Base-by-base conservation (phyloP, 1,140 invertebrate genomes). In the Leptonema lineaticorne region DNA sequence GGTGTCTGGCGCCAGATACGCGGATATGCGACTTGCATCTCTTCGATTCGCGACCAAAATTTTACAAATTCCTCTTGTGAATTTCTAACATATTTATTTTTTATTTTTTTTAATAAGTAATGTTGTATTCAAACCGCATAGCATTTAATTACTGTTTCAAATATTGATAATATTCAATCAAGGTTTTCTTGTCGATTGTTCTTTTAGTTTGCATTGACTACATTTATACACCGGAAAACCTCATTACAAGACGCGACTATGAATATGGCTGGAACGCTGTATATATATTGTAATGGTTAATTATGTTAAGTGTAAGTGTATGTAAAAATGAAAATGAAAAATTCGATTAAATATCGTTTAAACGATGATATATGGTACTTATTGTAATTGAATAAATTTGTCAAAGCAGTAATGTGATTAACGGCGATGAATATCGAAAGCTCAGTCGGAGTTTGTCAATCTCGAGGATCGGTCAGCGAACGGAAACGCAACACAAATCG, bases 401-500 rank as follows among this genome's bases (percentile, higher is more conserved):
- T n/a, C n/a, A n/a, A n/a, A n/a, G n/a, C n/a, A n/a, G n/a, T n/a
- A n/a, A n/a, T n/a, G 14, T n/a, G 4, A 53, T 24, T 5, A 18
- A 53, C 20, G 11, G 18, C 22, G 50, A 26, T 53, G 22, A 53
- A 26, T 53, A 53, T 53, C 27, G 22, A 53, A 24, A 24, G 22
- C 50, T 53, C 22, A 24, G 20, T 26, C 50, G 24, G 22, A 11
- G 50, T 26, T 22, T 53, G 50, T 53, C 50, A 53, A 53, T 53
- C 20, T 53, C 11, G 50, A 11, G 22, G 22, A 41, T 41, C 37
- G 37, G n/a, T n/a, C 16, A 45, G 18, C 50, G 50, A 53, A 53
- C 50, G 50, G 50, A 53, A 53, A 53, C n/a, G 24, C 8, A 53
- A 24, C 27, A 24, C 50, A 24, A 53, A 53, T 53, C 20, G 22